A percentile compares a stretch with the other conserved stretches of the same genome.
phyloP scores from a whole-genome alignment of 1,140 invertebrate species.

The Parasteatoda tepidariorum region DNA sequence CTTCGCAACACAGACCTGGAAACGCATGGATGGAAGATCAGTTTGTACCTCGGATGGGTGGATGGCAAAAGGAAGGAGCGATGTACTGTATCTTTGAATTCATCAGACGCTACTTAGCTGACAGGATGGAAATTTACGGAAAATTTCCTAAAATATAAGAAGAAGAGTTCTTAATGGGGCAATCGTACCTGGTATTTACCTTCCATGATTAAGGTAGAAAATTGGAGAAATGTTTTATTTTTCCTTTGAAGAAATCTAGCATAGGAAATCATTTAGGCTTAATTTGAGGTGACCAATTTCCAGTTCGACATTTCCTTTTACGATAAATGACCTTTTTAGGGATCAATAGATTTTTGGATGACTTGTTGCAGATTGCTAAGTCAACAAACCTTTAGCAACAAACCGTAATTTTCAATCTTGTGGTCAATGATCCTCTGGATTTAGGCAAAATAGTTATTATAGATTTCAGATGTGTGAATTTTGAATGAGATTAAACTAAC shows the following conservation, averaged over 20 bases:
- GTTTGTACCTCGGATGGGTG: not conserved
- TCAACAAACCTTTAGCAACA: not conserved
- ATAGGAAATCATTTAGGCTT: not conserved
- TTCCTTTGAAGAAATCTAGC: not conserved
- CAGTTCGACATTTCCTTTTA: constrained; percentile 19
- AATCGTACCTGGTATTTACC: not conserved
- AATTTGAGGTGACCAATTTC: not conserved
- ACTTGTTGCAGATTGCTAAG: not conserved
- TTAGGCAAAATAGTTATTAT: no score
- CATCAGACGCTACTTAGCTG: not conserved
- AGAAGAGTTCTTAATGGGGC: not conserved
- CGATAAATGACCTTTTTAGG: constrained; percentile 32
- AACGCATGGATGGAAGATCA: constrained; percentile 16
- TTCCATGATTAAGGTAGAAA: constrained; percentile 29
- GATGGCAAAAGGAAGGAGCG: not conserved
- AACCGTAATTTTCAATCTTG: not conserved
- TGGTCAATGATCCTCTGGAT: not conserved
- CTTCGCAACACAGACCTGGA: no score
- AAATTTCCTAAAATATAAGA: constrained; percentile 1
- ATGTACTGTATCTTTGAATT: not conserved
- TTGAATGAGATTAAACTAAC: no score
- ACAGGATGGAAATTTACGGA: constrained; percentile 40
- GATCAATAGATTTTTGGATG: constrained; percentile 21
- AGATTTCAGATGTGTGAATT: no score
- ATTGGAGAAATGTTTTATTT: constrained; percentile 11